Conservation (phyloP, 2,113 vertebrate species). For the Lepus europaeus region DNA sequence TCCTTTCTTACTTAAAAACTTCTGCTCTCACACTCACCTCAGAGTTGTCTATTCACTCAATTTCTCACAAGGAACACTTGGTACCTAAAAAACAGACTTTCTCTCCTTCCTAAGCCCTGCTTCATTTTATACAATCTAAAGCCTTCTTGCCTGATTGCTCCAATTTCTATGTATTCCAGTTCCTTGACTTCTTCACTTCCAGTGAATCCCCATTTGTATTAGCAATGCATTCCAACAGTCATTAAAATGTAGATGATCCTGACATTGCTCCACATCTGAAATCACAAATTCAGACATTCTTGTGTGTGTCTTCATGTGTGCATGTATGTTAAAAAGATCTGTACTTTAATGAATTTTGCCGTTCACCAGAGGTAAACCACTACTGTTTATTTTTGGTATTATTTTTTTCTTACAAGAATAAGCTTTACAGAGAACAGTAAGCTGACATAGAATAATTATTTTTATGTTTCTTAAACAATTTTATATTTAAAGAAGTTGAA, state of each 20-base stretch:
- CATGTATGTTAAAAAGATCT: not conserved
- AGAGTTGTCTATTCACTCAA: not conserved
- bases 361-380: not conserved
- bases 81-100: not conserved
- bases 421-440: not conserved
- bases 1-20: not conserved
- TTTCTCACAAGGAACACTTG: slow-evolving; percentile 6
- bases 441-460: not conserved
- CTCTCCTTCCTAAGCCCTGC: not conserved
- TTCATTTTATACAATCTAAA: not conserved
- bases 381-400: not conserved
- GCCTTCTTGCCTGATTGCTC: not conserved
- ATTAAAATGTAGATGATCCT: not conserved
- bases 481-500: not conserved
- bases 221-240: not conserved
- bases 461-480: not conserved
- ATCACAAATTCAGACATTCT: not conserved
- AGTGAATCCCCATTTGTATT: not conserved
- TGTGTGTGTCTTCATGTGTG: not conserved
- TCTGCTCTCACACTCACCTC: not conserved
- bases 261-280: not conserved
- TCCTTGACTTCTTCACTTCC: not conserved
- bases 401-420: slow-evolving; percentile 12
- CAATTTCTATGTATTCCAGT: not conserved
- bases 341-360: not conserved